phyloP scores from a whole-genome alignment of 2,113 vertebrate species.

The Brienomyrus longianalis region DNA sequence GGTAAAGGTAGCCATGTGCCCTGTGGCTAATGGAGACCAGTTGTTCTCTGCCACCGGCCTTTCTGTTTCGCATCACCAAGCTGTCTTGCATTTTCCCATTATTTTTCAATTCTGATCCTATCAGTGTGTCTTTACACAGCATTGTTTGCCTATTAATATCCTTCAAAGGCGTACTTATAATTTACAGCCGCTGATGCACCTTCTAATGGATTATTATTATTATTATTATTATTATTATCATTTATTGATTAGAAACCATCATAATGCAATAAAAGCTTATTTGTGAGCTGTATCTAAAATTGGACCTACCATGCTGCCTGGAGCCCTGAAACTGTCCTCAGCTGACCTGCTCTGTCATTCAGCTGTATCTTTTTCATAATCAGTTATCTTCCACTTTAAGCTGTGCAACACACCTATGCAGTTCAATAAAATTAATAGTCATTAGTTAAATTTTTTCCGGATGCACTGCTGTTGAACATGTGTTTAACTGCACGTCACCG shows the following conservation, averaged over 20 bases:
- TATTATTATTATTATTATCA: background rate
- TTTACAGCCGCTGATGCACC: background rate
- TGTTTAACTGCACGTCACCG: background rate
- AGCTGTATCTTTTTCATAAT: background rate
- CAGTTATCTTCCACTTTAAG: background rate
- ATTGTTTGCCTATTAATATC: background rate
- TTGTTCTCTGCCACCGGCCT: background rate
- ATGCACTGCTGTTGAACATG: background rate
- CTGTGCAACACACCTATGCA: background rate
- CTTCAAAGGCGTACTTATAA: background rate
- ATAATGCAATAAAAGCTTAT: background rate
- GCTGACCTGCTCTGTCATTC: background rate
- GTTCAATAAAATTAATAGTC: background rate
- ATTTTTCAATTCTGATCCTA: background rate
- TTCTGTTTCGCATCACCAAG: background rate
- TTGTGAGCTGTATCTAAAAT: background rate
- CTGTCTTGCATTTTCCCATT: background rate
- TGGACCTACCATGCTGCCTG: background rate
- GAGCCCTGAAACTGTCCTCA: background rate
- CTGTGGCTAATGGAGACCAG: background rate
- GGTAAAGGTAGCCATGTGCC: background rate
- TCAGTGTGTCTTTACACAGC: background rate
- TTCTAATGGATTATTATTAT: background rate
- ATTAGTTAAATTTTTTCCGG: background rate
- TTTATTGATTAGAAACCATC: background rate